Evolutionary conservation across 2,888 invertebrate species (phyloP), one percentile per base, ranked within the genome.

Genomic region (Digitonthophagus gazella): DNA sequence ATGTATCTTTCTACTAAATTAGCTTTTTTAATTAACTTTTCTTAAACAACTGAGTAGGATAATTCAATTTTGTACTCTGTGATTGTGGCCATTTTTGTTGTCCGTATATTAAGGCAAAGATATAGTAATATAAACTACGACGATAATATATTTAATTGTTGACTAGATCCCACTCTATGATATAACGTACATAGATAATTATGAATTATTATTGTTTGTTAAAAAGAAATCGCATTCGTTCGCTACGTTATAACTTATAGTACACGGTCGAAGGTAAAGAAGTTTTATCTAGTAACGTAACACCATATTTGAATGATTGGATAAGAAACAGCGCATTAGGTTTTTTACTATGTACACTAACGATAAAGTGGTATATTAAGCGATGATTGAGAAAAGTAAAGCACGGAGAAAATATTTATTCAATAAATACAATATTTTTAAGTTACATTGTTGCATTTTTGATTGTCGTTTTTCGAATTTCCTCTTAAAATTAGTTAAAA

Each of bases 401-500:
- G 61, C 61, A 61, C 61, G 16, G 61, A 61, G 8, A 61, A 19
- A 61, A 61, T 61, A 61, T 61, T 61, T 61, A 61, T 61, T 61
- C 61, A 61, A 16, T 61, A 61, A 20, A 61, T 61, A 20, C n/a
- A 61, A 20, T 61, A 61, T 61, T 61, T 61, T 61, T 18, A 18
- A 61, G 18, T 19, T 61, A 16, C 16, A 19, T 18, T 61, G 15
- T 61, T 58, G 22, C 19, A 18, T 61, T 61, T 16, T 61, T 6
- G 6, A 8, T 61, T 61, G 16, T 16, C 18, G n/a, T n/a, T 58
- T 14, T 14, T 58, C 11, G 11, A 58, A 18, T 58, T 16, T 58
- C 11, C 19, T 58, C 1, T 61, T 8, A 58, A 14, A 61, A 8
- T 85, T 83, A 98, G 83, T 99, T 98, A 81, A 99, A 99, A 78